Evolutionary conservation across 1,140 invertebrate genomes (phyloP).

Genomic region (Nasonia longicornis): DNA sequence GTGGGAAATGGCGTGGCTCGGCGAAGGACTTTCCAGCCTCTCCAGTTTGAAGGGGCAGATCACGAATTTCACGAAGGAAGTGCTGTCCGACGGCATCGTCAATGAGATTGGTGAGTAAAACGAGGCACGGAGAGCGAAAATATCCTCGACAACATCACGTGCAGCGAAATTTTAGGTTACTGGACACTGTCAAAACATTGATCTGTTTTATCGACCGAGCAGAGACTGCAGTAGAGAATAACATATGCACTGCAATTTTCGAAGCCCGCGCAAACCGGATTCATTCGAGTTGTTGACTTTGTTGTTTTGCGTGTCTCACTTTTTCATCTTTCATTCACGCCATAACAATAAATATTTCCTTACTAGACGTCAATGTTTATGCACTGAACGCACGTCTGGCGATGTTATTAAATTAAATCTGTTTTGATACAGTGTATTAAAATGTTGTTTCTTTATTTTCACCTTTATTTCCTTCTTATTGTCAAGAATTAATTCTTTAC

Average conservation of each 20-base stretch:
- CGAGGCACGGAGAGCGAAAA: not conserved
- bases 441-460: too few relatives aligned
- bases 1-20: constrained; percentile 82
- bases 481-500: constrained; percentile 32
- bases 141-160: constrained; percentile 6
- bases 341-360: not conserved
- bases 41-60: constrained; percentile 81
- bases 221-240: not conserved
- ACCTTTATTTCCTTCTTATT: not conserved
- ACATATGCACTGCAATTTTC: not conserved
- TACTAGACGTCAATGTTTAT: too few relatives aligned
- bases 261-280: not conserved
- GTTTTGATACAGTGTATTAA: not conserved
- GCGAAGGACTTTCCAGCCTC: constrained; percentile 77
- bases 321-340: not conserved
- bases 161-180: constrained; percentile 54
- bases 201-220: constrained; percentile 58
- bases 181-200: constrained; percentile 63
- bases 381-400: too few relatives aligned
- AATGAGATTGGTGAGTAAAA: constrained; percentile 69
- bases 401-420: too few relatives aligned
- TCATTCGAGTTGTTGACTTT: not conserved
- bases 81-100: constrained; percentile 73
- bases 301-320: not conserved
- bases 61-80: constrained; percentile 81